Conservation (phyloP, 2,888 invertebrate species). For the Amorpha juglandis region DNA sequence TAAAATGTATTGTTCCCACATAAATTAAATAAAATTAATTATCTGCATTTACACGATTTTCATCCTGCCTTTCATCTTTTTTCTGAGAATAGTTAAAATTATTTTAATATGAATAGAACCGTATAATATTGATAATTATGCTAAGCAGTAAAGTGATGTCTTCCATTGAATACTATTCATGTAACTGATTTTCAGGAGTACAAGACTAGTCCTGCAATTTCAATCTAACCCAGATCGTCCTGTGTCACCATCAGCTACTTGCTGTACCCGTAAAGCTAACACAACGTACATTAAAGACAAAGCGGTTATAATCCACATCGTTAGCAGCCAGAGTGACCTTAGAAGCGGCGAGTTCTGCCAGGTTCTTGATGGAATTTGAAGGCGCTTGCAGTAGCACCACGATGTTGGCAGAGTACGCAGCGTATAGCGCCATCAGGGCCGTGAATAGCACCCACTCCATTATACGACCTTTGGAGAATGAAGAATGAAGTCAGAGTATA, state of each 20-base stretch:
- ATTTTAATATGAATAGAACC: no score
- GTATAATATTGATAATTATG: not conserved
- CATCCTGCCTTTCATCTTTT: not conserved
- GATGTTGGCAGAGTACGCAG: conserved; percentile 87
- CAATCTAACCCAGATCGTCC: no score
- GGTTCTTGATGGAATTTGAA: conserved; percentile 80
- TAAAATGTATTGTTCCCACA: no score
- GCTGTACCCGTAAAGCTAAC: not conserved
- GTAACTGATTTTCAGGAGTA: no score
- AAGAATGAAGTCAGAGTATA: not conserved
- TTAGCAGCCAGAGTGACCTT: conserved; percentile 84
- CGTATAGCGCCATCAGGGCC: conserved; percentile 83
- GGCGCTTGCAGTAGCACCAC: conserved; percentile 87
- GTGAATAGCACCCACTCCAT: conserved; percentile 58
- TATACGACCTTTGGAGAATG: conserved; percentile 52
- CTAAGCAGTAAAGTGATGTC: no score
- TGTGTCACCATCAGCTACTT: no score
- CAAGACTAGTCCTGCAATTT: no score
- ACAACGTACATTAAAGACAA: conserved; percentile 78
- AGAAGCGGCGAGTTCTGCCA: conserved; percentile 82
- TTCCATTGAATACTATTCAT: no score
- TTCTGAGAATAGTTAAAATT: no score
- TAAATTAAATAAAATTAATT: conserved; percentile 53
- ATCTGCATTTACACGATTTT: not conserved
- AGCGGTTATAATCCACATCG: conserved; percentile 84